Base-by-base conservation (phyloP, 2,113 vertebrate genomes). In the Lucifuga dentata region DNA sequence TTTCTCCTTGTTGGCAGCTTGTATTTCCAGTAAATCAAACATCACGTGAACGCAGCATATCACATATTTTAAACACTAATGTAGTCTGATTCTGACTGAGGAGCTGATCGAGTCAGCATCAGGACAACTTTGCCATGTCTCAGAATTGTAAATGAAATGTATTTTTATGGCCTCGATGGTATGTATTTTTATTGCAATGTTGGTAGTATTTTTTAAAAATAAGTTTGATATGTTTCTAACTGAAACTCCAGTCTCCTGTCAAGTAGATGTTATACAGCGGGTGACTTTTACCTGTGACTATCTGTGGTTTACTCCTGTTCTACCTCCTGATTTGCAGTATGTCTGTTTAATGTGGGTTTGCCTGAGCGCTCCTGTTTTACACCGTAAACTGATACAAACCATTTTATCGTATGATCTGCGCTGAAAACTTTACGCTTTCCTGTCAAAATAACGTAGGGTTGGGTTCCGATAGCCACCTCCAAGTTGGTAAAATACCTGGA, bases 251-350 rank as follows among this genome's bases (percentile, higher is more conserved):
- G 19, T 49, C 48, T 40, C 23, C 39, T 49, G 65, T 80, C 44
- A 39, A 13, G 36, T 29, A 36, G 66, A 51, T 11, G 64, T 72
- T 44, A 41, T 11, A 3, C 56, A 44, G 40, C 2, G 36, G 52
- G 24, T 1, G 56, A 62, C 75, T 65, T 67, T 64, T 3, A 1
- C 2, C 15, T n/a, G 10, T 40, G 43, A 5, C 46, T 16, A 0
- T 35, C 21, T 75, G 62, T 53, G 75, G 44, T 80, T 73, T 68
- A 70, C 55, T 69, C 70, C 70, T 52, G 62, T 72, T 84, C 88
- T 88, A 88, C 88, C 88, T 90, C 85, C 70, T 44, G 49, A 21
- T 17, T n/a, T n/a, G 7, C 40, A 17, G 16, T 43, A 43, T 44
- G 58, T 58, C 55, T 45, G 63, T 63, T 2, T 67, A 64, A 70